These are phyloP conservation scores for Genyomyrus donnyi DNA, from an alignment of 2,113 vertebrate genomes.

Conservation along the genomic window DNA sequence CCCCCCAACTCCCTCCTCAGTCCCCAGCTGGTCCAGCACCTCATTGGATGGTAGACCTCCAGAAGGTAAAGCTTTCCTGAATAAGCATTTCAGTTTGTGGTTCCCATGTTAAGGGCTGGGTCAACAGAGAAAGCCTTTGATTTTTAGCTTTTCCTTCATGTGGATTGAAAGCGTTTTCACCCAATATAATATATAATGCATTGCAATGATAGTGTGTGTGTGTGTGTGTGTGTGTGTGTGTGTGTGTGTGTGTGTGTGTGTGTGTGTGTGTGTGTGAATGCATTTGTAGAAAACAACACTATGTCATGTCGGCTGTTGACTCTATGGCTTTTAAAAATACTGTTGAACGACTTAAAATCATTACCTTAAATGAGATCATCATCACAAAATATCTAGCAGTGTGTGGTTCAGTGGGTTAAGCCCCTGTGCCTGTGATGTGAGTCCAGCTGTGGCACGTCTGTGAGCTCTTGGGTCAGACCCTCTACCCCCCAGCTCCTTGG, in stretches of 20 bases:
- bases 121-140: not conserved
- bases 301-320: not conserved
- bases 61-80: not conserved
- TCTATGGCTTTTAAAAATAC: not conserved
- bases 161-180: not conserved
- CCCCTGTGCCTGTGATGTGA: too few species aligned
- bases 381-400: too few species aligned
- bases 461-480: too few species aligned
- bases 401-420: too few species aligned
- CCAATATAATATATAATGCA: not conserved
- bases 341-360: not conserved
- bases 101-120: not conserved
- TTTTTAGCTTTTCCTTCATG: not conserved
- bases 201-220: not conserved
- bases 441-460: too few species aligned
- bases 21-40: constrained; percentile 36
- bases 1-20: constrained; percentile 14
- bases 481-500: too few species aligned
- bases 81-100: not conserved
- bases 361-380: too few species aligned
- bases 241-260: not conserved
- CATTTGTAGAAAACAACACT: not conserved
- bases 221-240: not conserved
- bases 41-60: not conserved
- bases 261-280: not conserved